Evolutionary conservation across 1,140 invertebrate species (phyloP).

Genomic region (Apocrypta bakeri): DNA sequence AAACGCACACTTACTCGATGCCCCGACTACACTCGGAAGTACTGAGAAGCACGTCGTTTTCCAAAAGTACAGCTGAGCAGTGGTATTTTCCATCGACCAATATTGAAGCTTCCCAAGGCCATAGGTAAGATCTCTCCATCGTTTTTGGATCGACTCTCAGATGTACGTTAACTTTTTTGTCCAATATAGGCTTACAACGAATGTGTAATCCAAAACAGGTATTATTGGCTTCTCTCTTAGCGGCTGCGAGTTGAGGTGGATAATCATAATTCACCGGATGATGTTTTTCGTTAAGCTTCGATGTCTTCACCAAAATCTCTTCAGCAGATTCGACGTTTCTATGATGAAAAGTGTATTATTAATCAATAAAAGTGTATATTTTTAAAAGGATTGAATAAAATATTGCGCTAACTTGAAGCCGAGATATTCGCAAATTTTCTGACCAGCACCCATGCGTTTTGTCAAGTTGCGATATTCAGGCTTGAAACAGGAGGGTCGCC

Average conservation of each 20-base stretch:
- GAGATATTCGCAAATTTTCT: constrained; percentile 77
- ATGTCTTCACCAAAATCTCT: constrained; percentile 47
- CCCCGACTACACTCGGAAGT: constrained; percentile 75
- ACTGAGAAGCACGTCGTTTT: constrained; percentile 79
- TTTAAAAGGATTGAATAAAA: too few species aligned
- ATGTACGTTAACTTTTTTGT: constrained; percentile 53
- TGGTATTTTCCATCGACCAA: constrained; percentile 79
- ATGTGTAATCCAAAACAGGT: constrained; percentile 56
- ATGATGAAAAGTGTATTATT: neutral
- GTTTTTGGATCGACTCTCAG: constrained; percentile 52
- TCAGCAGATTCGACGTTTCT: constrained; percentile 57
- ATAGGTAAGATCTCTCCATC: constrained; percentile 64
- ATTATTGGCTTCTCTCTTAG: constrained; percentile 24
- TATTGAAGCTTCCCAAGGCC: constrained; percentile 83
- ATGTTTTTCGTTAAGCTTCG: constrained; percentile 35
- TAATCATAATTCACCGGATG: constrained; percentile 17
- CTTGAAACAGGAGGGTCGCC: constrained; percentile 78
- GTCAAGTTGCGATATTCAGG: constrained; percentile 58
- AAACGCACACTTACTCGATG: constrained; percentile 75
- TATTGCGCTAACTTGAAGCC: constrained; percentile 78
- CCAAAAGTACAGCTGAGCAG: constrained; percentile 80
- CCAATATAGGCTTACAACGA: constrained; percentile 63
- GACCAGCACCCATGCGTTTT: constrained; percentile 41
- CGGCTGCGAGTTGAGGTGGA: neutral
- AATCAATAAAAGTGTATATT: neutral